Evolutionary conservation across 2,113 vertebrate genomes (phyloP).

Genomic region (Brachyhypopomus occidentalis): DNA sequence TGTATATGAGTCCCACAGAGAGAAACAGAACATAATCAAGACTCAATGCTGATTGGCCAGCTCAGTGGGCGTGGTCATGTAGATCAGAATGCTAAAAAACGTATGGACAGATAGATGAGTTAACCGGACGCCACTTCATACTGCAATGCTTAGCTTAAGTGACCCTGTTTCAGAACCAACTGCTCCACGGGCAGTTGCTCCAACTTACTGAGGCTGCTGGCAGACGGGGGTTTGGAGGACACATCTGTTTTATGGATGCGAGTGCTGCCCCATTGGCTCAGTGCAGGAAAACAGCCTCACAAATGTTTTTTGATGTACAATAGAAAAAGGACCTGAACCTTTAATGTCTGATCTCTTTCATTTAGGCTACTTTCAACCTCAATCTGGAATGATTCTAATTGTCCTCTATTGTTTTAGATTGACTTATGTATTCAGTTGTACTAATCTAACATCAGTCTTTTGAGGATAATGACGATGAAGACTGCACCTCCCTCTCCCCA

Average conservation of each 20-base stretch:
- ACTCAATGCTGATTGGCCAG: no score
- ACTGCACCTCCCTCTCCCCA: neutral
- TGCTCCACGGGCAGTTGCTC: conserved; percentile 2
- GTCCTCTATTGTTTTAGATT: neutral
- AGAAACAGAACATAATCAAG: no score
- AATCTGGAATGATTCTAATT: neutral
- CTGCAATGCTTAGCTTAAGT: neutral
- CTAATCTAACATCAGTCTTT: no score
- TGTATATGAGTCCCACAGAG: no score
- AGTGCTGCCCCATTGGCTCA: neutral
- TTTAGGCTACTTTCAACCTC: neutral
- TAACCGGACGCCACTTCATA: neutral
- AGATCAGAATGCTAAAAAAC: no score
- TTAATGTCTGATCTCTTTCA: neutral
- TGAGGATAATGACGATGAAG: neutral
- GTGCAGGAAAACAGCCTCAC: neutral
- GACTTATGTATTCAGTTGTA: no score
- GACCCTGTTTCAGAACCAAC: neutral
- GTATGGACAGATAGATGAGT: no score
- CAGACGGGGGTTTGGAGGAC: conserved; percentile 19
- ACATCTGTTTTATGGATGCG: conserved; percentile 9
- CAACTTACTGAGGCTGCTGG: neutral
- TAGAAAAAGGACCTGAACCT: neutral
- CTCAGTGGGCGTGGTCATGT: no score
- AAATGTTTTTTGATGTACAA: neutral